phyloP scores from a whole-genome alignment of 2,797 vertebrate genomes.

The Telmatherina bonti region DNA sequence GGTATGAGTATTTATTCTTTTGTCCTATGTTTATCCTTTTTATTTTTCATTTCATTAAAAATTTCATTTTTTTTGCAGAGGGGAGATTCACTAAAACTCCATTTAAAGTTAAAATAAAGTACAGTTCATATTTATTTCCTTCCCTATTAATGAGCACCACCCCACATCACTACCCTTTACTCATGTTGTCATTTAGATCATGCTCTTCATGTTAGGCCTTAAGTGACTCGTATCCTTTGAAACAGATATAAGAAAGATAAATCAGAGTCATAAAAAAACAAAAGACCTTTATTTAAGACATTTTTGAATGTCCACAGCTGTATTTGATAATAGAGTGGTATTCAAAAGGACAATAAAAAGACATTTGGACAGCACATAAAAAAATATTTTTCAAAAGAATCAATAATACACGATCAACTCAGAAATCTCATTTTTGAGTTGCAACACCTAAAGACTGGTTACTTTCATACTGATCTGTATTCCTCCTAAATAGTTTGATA shows the following conservation, averaged over 20 bases:
- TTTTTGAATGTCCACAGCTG: conserved; percentile 86
- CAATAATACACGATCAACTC: conserved; percentile 80
- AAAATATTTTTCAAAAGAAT: conserved; percentile 81
- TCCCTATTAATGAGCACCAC: no score
- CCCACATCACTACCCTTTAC: not conserved
- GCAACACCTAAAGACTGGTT: conserved; percentile 78
- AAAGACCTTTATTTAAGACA: conserved; percentile 85
- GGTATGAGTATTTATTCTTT: no score
- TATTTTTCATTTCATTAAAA: no score
- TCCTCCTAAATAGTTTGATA: conserved; percentile 75
- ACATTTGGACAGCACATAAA: conserved; percentile 83
- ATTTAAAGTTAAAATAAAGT: no score
- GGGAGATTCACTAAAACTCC: no score
- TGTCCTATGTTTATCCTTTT: no score
- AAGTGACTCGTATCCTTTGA: not conserved
- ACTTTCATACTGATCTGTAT: conserved; percentile 67
- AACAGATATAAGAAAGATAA: not conserved
- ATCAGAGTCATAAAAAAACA: conserved; percentile 62
- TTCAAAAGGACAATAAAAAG: conserved; percentile 87
- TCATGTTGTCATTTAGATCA: no score
- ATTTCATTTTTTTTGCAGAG: no score
- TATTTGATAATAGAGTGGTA: conserved; percentile 87
- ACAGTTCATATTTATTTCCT: not conserved
- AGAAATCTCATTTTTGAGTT: conserved; percentile 87
- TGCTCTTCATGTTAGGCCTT: not conserved